Evolutionary conservation across 1,140 invertebrate genomes (phyloP).

Genomic region (Mylabris phalerata): DNA sequence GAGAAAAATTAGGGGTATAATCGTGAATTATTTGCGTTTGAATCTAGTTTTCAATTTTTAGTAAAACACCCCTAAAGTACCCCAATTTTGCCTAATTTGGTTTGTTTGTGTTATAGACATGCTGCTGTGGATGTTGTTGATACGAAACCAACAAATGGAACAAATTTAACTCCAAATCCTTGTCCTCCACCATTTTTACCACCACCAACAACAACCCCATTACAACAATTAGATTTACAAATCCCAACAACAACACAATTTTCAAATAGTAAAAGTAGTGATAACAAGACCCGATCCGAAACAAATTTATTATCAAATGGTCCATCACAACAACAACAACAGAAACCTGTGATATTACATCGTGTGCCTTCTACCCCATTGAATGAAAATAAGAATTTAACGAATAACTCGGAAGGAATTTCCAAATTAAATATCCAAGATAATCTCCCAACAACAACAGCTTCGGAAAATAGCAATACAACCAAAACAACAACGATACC

Average conservation of each 20-base stretch:
- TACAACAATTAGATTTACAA: conserved; percentile 1
- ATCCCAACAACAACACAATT: too few species aligned
- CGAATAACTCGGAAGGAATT: too few species aligned
- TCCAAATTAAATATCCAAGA: not conserved
- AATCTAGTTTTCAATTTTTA: too few species aligned
- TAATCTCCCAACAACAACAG: conserved; percentile 13
- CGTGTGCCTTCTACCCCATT: too few species aligned
- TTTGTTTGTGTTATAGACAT: conserved; percentile 28
- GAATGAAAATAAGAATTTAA: too few species aligned
- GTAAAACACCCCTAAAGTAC: too few species aligned
- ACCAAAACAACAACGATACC: conserved; percentile 19
- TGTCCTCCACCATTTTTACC: conserved; percentile 5
- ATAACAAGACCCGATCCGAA: conserved; percentile 15
- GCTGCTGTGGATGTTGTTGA: conserved; percentile 39
- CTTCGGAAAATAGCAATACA: too few species aligned
- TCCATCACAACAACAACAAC: not conserved
- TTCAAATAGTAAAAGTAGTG: not conserved
- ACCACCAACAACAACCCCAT: conserved; percentile 3
- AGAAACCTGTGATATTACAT: not conserved
- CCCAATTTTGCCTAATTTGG: too few species aligned
- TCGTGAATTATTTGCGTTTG: too few species aligned
- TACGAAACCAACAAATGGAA: conserved; percentile 29
- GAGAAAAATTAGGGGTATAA: too few species aligned
- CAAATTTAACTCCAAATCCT: conserved; percentile 6
- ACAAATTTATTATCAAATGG: conserved; percentile 8